Evolutionary conservation across 2,888 invertebrate species (phyloP).

Genomic region (Ochropleura leucogaster): DNA sequence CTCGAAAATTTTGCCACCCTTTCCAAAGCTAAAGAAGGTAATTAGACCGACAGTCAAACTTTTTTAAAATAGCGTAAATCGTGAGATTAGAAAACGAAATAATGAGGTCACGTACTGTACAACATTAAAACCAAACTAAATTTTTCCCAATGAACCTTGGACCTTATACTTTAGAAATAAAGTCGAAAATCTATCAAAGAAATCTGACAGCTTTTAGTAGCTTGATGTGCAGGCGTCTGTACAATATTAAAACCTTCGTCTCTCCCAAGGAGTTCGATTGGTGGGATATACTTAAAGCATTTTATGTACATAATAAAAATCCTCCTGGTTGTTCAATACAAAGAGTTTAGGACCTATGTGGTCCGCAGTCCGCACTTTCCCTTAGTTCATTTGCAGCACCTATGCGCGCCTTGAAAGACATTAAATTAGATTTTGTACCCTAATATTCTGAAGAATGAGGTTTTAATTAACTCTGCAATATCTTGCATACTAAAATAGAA

Average conservation of each 20-base stretch:
- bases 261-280: neutral
- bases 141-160: too few species aligned
- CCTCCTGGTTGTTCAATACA: neutral
- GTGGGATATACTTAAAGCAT: neutral
- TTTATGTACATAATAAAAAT: neutral
- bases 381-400: neutral
- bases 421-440: neutral
- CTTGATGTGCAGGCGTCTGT: too few species aligned
- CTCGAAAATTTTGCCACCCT: neutral
- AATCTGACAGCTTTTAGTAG: too few species aligned
- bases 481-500: neutral
- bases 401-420: neutral
- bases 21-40: neutral
- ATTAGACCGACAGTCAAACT: neutral
- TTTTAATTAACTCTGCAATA: neutral
- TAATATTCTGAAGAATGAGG: neutral
- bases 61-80: neutral
- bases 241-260: neutral
- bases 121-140: neutral
- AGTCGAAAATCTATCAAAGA: too few species aligned
- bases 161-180: too few species aligned
- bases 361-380: neutral
- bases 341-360: neutral
- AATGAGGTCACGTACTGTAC: conserved; percentile 1
- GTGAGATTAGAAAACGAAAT: neutral